These are phyloP conservation scores for Porphyrio hochstetteri DNA, from an alignment of 2,113 vertebrate species.

Conservation along the genomic window DNA sequence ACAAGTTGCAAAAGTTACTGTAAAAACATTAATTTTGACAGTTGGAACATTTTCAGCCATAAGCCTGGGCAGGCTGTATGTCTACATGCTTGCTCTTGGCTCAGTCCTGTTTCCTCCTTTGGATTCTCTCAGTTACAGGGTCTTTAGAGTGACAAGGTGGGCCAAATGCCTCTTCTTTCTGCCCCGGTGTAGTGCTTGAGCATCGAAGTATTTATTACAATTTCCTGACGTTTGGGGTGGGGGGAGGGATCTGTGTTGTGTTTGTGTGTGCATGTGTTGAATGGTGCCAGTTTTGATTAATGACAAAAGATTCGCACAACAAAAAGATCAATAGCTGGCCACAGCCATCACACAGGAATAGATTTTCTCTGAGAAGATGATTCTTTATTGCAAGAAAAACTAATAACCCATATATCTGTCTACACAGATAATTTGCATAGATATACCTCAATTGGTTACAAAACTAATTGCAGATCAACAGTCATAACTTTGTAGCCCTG, in stretches of 20 bases:
- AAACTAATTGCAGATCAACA: slow-evolving; percentile 8
- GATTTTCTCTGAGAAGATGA: not conserved
- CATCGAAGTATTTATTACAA: not conserved
- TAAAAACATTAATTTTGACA: slow-evolving; percentile 5
- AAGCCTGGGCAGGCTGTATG: not conserved
- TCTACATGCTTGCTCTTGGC: not conserved
- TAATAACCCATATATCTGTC: not conserved
- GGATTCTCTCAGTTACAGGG: not conserved
- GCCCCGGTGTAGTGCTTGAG: not conserved
- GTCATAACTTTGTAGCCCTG: not conserved
- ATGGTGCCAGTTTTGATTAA: not conserved
- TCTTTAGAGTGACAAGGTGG: not conserved
- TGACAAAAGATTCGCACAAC: not conserved
- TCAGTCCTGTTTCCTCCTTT: not conserved
- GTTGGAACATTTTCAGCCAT: not conserved
- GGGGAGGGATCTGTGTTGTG: too few species aligned
- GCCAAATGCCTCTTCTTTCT: not conserved
- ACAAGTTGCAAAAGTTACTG: not conserved
- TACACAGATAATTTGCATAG: not conserved
- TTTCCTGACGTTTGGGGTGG: not conserved
- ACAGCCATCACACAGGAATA: not conserved
- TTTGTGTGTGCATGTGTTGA: not conserved
- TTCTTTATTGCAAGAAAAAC: not conserved
- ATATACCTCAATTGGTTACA: not conserved
- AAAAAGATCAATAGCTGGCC: not conserved